Conservation (phyloP, 2,797 vertebrate species). For the Poeciliopsis infans region DNA sequence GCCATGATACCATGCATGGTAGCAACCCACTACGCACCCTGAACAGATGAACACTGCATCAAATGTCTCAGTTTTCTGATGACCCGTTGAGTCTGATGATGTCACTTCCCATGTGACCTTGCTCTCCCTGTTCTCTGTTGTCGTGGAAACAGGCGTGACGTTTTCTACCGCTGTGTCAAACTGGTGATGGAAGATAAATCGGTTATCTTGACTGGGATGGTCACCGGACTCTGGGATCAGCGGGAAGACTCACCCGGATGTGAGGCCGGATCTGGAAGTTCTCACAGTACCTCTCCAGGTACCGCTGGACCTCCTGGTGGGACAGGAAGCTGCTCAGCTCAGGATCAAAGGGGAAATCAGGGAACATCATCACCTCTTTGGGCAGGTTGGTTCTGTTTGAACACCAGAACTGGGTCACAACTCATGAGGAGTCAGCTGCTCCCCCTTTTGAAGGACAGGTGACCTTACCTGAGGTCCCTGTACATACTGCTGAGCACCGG, state of each 20-base stretch:
- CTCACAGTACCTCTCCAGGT: constrained; percentile 81
- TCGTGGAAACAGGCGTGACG: constrained; percentile 68
- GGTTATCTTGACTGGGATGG: not conserved
- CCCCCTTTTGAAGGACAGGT: not conserved
- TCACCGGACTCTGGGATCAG: not conserved
- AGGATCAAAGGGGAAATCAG: constrained; percentile 82
- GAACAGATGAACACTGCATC: constrained; percentile 78
- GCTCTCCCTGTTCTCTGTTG: constrained; percentile 21
- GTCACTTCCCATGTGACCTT: constrained; percentile 78
- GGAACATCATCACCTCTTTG: constrained; percentile 88
- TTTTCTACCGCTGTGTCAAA: constrained; percentile 78
- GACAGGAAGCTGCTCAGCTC: constrained; percentile 79
- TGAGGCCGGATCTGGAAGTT: constrained; percentile 65
- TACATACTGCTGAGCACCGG: constrained; percentile 85
- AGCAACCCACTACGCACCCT: constrained; percentile 57
- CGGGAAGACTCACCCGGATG: constrained; percentile 70
- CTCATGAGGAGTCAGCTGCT: not conserved
- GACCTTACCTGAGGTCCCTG: constrained; percentile 75
- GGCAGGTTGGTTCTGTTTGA: constrained; percentile 84
- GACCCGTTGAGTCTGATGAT: constrained; percentile 55
- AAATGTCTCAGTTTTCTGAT: constrained; percentile 66
- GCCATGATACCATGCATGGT: not conserved
- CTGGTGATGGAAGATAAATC: constrained; percentile 51
- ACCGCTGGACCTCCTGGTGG: constrained; percentile 78
- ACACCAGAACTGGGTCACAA: not conserved